These are phyloP conservation scores for Orycteropus afer DNA, from an alignment of 2,113 vertebrate genomes.

Conservation along the genomic window DNA sequence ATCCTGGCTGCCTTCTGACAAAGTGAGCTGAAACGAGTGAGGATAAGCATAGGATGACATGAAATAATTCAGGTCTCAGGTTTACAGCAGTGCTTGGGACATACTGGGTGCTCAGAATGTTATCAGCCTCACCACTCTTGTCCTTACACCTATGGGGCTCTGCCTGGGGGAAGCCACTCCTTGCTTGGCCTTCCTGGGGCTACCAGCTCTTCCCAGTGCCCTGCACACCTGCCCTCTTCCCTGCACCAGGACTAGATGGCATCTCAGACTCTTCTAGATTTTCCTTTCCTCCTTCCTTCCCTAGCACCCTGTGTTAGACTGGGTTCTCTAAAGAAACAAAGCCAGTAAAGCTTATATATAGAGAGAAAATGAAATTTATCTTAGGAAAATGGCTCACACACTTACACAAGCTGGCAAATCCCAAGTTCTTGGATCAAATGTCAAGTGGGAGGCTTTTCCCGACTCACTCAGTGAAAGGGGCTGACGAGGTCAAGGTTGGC, in stretches of 20 bases:
- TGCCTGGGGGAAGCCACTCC: neutral
- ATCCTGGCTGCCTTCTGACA: neutral
- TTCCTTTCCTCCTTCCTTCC: neutral
- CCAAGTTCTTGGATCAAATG: too few relatives aligned
- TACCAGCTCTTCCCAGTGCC: neutral
- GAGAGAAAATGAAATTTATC: too few relatives aligned
- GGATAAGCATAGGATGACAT: neutral
- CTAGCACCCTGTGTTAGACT: too few relatives aligned
- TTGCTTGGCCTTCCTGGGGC: neutral
- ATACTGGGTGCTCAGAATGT: neutral
- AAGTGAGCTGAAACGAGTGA: neutral
- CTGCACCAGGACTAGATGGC: neutral
- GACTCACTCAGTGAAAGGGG: too few relatives aligned
- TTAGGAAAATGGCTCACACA: too few relatives aligned
- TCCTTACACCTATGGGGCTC: neutral
- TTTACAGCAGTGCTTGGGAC: neutral
- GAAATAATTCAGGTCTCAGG: neutral
- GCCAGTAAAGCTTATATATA: too few relatives aligned
- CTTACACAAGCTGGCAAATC: too few relatives aligned
- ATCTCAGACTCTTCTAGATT: neutral
- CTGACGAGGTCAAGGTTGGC: too few relatives aligned
- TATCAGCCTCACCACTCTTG: neutral
- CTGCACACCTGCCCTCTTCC: neutral
- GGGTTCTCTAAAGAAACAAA: too few relatives aligned
- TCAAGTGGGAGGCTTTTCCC: too few relatives aligned